Evolutionary conservation across 2,797 vertebrate species (phyloP).

Genomic region (Zalophus californianus): DNA sequence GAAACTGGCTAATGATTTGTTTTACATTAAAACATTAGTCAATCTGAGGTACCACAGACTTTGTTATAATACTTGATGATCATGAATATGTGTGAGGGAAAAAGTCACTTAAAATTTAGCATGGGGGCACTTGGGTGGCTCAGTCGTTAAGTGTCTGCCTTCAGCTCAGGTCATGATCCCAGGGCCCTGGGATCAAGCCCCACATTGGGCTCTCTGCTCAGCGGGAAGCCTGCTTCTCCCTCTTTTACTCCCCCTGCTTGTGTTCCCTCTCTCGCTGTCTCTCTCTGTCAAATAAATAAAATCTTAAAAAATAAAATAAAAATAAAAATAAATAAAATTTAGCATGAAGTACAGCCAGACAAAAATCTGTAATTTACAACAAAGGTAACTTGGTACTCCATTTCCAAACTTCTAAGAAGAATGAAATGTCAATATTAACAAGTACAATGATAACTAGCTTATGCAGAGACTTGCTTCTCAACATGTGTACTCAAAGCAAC

Average conservation of each 20-base stretch:
- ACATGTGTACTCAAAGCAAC: not conserved
- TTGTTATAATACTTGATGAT: not conserved
- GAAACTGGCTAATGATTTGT: slow-evolving; percentile 37
- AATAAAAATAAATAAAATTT: not conserved
- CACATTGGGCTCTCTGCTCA: too few relatives aligned
- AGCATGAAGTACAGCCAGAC: not conserved
- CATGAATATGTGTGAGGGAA: not conserved
- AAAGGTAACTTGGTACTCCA: not conserved
- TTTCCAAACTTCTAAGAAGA: slow-evolving; percentile 4
- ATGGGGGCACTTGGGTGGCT: not conserved
- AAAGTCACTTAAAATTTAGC: not conserved
- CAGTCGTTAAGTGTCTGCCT: too few relatives aligned
- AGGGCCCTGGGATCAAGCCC: too few relatives aligned
- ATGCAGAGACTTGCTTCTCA: not conserved
- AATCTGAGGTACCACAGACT: not conserved
- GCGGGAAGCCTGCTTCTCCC: too few relatives aligned
- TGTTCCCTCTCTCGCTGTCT: too few relatives aligned
- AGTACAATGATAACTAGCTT: not conserved
- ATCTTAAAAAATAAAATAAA: too few relatives aligned
- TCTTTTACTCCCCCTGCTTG: too few relatives aligned
- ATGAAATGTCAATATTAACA: slow-evolving; percentile 14
- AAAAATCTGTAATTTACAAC: not conserved
- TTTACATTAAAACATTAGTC: slow-evolving; percentile 5
- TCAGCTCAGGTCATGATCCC: too few relatives aligned
- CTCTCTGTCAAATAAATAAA: too few relatives aligned